Evolutionary conservation across 2,888 invertebrate species (phyloP).

Genomic region (Nephrotoma appendiculata): DNA sequence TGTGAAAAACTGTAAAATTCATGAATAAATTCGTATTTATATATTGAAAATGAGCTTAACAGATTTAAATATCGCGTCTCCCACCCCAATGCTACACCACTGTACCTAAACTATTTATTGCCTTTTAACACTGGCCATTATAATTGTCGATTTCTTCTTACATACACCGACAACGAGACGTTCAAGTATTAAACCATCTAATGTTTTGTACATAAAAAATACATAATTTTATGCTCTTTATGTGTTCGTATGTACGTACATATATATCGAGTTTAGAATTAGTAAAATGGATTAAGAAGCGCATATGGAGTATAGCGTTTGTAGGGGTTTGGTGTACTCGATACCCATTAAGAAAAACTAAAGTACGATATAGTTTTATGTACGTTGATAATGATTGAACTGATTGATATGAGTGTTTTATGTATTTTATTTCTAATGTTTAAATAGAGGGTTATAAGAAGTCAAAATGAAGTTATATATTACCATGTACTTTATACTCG

Average conservation of each 20-base stretch:
- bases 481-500: not conserved
- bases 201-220: not conserved
- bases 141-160: not conserved
- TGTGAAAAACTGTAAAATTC: not conserved
- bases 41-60: not conserved
- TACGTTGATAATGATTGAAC: not conserved
- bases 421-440: not conserved
- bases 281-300: not conserved
- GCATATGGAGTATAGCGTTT: not conserved
- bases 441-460: not conserved
- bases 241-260: not conserved
- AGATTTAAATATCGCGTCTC: not conserved
- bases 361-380: not conserved
- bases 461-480: not conserved
- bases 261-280: not conserved
- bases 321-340: not conserved
- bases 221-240: not conserved
- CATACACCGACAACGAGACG: not conserved
- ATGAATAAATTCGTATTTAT: not conserved
- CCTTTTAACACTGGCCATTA: not conserved
- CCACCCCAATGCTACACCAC: not conserved
- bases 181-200: not conserved
- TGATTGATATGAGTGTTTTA: not conserved
- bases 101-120: not conserved
- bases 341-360: not conserved